Evolutionary conservation across 1,140 invertebrate genomes (phyloP), one percentile per base, ranked within the genome.

Genomic region (Drosophila lacertosa): DNA sequence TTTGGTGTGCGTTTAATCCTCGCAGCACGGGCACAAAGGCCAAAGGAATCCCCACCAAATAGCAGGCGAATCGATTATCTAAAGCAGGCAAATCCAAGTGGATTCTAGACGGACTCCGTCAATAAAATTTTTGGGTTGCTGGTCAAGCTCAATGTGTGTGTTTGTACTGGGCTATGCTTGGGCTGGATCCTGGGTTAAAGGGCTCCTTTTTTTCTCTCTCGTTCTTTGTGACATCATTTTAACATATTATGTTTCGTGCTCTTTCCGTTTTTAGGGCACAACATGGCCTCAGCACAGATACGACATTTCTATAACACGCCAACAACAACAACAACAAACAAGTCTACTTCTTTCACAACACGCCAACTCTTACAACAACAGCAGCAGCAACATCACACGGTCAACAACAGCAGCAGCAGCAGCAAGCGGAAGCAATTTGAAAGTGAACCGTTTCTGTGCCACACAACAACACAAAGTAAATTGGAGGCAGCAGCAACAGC

Each of bases 261-360:
- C 26, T 42, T 35, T 45, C 57, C 51, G 29, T 62, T 65, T 88
- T 39, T 22, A 90, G 89, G 89, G 89, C 89, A 90, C 89, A 90
- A 90, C 89, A 90, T 90, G 89, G 89, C 89, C 89, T 89, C 89
- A 90, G 89, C 89, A 90, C 84, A 90, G 84, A 90, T 90, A 89
- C 89, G 79, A 83, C 89, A 88, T 89, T 90, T 89, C 86, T 88
- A 90, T 88, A 89, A 83, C 84, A 89, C 82, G 79, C 82, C 84
- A 80, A 76, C 77, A 82, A 80, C 86, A 84, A 71, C 77, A 73
- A 74, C 73, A 76, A 83, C 77, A 77, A 76, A 75, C 63, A 78
- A 71, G 57, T 78, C 75, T 65, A 65, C 58, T 74, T 70, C 75
- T 70, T 48, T 50, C 66, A 74, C 68, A 73, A 81, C 82, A 88